A percentile compares a stretch with the other conserved stretches of the same genome.
Conservation (phyloP, 2,797 vertebrate species). For the Remorina albescens region DNA sequence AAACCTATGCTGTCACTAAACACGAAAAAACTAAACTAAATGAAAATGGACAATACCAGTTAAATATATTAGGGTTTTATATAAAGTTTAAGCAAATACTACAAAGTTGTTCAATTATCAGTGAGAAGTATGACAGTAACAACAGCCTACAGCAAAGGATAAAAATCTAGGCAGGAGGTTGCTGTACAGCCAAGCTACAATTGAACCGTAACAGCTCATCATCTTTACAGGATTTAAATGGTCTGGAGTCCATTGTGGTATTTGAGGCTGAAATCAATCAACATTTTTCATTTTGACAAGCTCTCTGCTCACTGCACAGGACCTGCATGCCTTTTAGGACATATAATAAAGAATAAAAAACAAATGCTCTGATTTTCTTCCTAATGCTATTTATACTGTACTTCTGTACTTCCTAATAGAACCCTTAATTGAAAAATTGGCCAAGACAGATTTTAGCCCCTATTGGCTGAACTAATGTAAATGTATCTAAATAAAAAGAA, state of each 20-base stretch:
- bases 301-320: slow-evolving; percentile 22
- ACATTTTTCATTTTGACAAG: slow-evolving; percentile 31
- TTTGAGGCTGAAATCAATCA: not conserved
- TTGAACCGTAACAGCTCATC: not conserved
- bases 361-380: not conserved
- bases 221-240: slow-evolving; percentile 32
- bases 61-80: not conserved
- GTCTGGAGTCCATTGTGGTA: not conserved
- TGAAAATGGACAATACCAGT: not conserved
- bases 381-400: not conserved
- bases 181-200: slow-evolving; percentile 8
- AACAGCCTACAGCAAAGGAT: slow-evolving; percentile 7
- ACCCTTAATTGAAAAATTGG: not conserved
- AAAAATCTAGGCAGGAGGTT: not conserved
- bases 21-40: not conserved
- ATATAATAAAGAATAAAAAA: slow-evolving; percentile 18
- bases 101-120: not conserved
- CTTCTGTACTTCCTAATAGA: not conserved
- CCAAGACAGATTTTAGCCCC: not conserved
- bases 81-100: not conserved
- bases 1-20: not conserved
- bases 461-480: not conserved
- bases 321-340: not conserved
- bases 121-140: not conserved
- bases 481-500: not conserved